Evolutionary conservation across 2,888 invertebrate genomes (phyloP).

Genomic region (Cheilosia scutellata): DNA sequence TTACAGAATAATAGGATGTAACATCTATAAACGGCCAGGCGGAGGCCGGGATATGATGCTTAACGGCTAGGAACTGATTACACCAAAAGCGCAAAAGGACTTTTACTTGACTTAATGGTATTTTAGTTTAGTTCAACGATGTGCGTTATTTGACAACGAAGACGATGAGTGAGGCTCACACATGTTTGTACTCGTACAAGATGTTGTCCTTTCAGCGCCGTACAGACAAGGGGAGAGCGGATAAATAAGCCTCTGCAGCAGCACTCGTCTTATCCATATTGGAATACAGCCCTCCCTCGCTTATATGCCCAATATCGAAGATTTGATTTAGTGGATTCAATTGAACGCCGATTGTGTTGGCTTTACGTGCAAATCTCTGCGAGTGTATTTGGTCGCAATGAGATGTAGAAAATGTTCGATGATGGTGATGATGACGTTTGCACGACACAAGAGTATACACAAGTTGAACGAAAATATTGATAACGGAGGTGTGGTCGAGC

Average conservation of each 20-base stretch:
- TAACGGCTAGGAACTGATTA: conserved; percentile 76
- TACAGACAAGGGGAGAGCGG: neutral
- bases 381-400: conserved; percentile 37
- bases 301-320: conserved; percentile 51
- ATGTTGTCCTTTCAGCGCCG: conserved; percentile 52
- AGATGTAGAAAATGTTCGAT: conserved; percentile 72
- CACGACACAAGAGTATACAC: conserved; percentile 18
- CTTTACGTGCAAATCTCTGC: conserved; percentile 72
- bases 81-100: conserved; percentile 75
- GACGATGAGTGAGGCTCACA: conserved; percentile 39
- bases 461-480: conserved; percentile 56
- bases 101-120: conserved; percentile 76
- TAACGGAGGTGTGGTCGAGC: conserved; percentile 53
- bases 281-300: neutral
- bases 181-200: conserved; percentile 37
- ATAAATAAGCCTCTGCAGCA: conserved; percentile 34
- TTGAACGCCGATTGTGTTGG: conserved; percentile 70
- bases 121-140: conserved; percentile 76
- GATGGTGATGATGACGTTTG: conserved; percentile 71
- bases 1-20: conserved; percentile 75
- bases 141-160: conserved; percentile 69
- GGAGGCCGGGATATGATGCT: conserved; percentile 54
- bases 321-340: conserved; percentile 76
- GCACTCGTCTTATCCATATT: conserved; percentile 23
- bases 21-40: conserved; percentile 73